A percentile compares a stretch with the other conserved stretches of the same genome.
phyloP scores from a whole-genome alignment of 2,888 invertebrate genomes.

The Drosophila siamana region DNA sequence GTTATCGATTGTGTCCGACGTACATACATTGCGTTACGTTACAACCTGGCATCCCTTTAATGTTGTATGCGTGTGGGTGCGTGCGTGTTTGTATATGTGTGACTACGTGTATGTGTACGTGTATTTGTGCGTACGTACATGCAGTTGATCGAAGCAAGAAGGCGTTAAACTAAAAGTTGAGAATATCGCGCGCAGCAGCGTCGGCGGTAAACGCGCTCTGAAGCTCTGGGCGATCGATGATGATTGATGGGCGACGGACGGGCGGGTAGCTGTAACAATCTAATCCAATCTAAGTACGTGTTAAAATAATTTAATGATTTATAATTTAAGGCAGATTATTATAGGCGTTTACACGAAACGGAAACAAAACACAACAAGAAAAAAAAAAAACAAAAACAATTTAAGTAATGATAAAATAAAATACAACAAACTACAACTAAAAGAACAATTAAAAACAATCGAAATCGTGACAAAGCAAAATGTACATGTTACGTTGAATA shows the following conservation, averaged over 20 bases:
- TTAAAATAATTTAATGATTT: slow-evolving; percentile 80
- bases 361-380: slow-evolving; percentile 48
- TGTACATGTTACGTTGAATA: slow-evolving; percentile 52
- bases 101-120: background rate
- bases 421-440: slow-evolving; percentile 37
- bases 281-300: slow-evolving; percentile 80
- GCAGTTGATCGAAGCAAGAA: slow-evolving; percentile 59
- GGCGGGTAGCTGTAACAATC: slow-evolving; percentile 82
- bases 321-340: slow-evolving; percentile 70
- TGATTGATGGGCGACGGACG: slow-evolving; percentile 65
- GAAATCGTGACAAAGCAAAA: slow-evolving; percentile 70
- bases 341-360: slow-evolving; percentile 67
- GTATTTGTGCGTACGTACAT: slow-evolving; percentile 4
- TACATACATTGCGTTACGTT: slow-evolving; percentile 19
- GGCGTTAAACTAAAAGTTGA: slow-evolving; percentile 73
- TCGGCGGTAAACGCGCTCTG: slow-evolving; percentile 54
- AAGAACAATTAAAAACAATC: slow-evolving; percentile 57
- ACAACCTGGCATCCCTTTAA: slow-evolving; percentile 1
- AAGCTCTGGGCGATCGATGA: slow-evolving; percentile 57
- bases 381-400: slow-evolving; percentile 48
- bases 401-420: slow-evolving; percentile 46
- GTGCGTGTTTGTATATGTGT: background rate
- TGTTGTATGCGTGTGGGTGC: slow-evolving; percentile 3
- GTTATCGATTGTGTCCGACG: slow-evolving; percentile 16
- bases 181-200: slow-evolving; percentile 54